Conservation (phyloP, 2,797 vertebrate genomes). For the Anguilla anguilla region DNA sequence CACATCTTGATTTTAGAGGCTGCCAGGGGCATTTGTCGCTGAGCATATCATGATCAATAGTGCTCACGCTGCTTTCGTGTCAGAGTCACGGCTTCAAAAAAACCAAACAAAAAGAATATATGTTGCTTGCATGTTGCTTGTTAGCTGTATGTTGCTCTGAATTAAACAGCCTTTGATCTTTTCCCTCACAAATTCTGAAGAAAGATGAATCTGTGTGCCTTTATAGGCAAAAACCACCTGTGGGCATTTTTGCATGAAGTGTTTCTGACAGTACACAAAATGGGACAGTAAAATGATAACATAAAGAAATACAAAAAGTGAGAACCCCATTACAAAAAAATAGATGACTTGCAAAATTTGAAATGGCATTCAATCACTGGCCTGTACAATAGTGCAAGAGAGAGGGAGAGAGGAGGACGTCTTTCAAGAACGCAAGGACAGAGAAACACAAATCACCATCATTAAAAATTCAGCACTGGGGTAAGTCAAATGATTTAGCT, state of each 20-base stretch:
- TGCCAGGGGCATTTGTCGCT: background rate
- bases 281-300: background rate
- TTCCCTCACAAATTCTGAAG: slow-evolving; percentile 35
- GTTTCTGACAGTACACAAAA: background rate
- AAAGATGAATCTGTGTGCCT: slow-evolving; percentile 25
- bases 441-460: background rate
- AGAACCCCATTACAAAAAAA: background rate
- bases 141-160: slow-evolving; percentile 8
- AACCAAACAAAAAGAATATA: background rate
- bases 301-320: background rate
- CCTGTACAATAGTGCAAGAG: background rate
- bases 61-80: background rate
- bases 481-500: slow-evolving; percentile 28
- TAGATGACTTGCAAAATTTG: background rate
- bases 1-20: background rate
- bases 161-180: slow-evolving; percentile 22
- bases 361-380: background rate
- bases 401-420: background rate
- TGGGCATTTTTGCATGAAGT: background rate
- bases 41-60: background rate
- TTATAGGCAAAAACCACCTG: slow-evolving; percentile 11
- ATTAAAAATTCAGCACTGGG: slow-evolving; percentile 15
- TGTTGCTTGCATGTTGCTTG: slow-evolving; percentile 1
- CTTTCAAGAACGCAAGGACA: background rate
- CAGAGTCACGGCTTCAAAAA: slow-evolving; percentile 28